These are phyloP conservation scores for Rhodeus uyekii DNA, from an alignment of 2,797 vertebrate genomes.

Conservation along the genomic window DNA sequence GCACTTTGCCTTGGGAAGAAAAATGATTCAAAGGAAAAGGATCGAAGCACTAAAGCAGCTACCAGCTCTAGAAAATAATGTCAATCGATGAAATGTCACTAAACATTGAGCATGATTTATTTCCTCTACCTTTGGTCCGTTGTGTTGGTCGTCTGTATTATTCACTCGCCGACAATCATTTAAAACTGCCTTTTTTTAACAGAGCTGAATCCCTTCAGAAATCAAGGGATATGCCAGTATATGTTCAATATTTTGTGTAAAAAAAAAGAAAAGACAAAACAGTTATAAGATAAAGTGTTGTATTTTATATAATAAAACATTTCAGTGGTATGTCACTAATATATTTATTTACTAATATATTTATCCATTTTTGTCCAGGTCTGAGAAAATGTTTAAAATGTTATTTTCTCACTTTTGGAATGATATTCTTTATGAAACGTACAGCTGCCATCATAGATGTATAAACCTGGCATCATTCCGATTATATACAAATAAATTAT, in stretches of 20 bases:
- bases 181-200: slow-evolving; percentile 79
- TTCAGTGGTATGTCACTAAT: slow-evolving; percentile 94
- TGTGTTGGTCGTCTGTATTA: slow-evolving; percentile 49
- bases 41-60: slow-evolving; percentile 64
- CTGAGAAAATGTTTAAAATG: slow-evolving; percentile 70
- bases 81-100: slow-evolving; percentile 48
- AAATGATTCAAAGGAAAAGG: slow-evolving; percentile 56
- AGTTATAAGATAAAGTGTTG: slow-evolving; percentile 86
- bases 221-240: slow-evolving; percentile 78
- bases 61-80: slow-evolving; percentile 56
- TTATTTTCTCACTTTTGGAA: slow-evolving; percentile 70
- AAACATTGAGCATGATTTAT: slow-evolving; percentile 64
- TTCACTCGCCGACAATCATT: slow-evolving; percentile 67
- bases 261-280: slow-evolving; percentile 77
- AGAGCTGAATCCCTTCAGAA: slow-evolving; percentile 76
- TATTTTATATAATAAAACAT: slow-evolving; percentile 90
- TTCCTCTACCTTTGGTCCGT: slow-evolving; percentile 56
- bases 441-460: slow-evolving; percentile 79
- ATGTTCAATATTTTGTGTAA: slow-evolving; percentile 83
- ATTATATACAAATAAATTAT: slow-evolving; percentile 86
- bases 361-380: slow-evolving; percentile 90
- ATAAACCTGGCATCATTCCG: slow-evolving; percentile 81
- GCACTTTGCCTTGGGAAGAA: slow-evolving; percentile 70
- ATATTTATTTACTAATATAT: slow-evolving; percentile 99
- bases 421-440: slow-evolving; percentile 75